phyloP scores from a whole-genome alignment of 1,140 invertebrate genomes.

The Aphis gossypii region DNA sequence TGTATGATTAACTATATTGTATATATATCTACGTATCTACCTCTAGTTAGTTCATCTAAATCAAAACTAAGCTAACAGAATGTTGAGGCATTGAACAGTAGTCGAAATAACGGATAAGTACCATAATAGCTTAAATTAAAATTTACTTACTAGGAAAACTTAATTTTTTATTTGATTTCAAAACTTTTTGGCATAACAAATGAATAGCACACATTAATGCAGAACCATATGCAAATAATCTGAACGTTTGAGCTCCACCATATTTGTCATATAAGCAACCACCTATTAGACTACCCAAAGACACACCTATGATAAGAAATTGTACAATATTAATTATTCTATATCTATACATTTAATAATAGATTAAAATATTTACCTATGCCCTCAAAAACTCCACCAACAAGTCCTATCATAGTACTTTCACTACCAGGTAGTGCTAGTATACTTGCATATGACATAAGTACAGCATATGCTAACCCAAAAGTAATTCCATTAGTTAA shows the following conservation, averaged over 20 bases:
- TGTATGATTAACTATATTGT: too few species aligned
- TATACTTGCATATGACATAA: slow-evolving; percentile 87
- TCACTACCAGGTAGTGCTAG: slow-evolving; percentile 85
- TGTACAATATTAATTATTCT: slow-evolving; percentile 54
- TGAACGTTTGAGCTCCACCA: slow-evolving; percentile 73
- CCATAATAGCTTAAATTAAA: not conserved
- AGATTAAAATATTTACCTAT: slow-evolving; percentile 68
- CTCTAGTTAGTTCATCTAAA: too few species aligned
- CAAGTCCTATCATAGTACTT: slow-evolving; percentile 84
- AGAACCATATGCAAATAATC: slow-evolving; percentile 74
- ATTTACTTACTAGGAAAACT: slow-evolving; percentile 62
- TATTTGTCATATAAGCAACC: slow-evolving; percentile 72
- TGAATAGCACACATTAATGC: slow-evolving; percentile 72
- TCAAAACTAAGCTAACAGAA: too few species aligned
- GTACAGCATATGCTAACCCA: slow-evolving; percentile 87
- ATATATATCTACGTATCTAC: too few species aligned
- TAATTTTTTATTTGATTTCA: slow-evolving; percentile 64
- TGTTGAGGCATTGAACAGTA: not conserved
- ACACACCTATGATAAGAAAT: slow-evolving; percentile 68
- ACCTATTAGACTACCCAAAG: slow-evolving; percentile 77
- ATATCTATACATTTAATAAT: not conserved
- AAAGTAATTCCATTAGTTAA: slow-evolving; percentile 86
- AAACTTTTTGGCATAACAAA: slow-evolving; percentile 67
- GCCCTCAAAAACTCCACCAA: slow-evolving; percentile 86
- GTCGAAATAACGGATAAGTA: not conserved